Percentiles rank a stretch among this genome's conserved stretches.
Conservation (phyloP, 2,888 invertebrate species). For the Andrena haemorrhoa region DNA sequence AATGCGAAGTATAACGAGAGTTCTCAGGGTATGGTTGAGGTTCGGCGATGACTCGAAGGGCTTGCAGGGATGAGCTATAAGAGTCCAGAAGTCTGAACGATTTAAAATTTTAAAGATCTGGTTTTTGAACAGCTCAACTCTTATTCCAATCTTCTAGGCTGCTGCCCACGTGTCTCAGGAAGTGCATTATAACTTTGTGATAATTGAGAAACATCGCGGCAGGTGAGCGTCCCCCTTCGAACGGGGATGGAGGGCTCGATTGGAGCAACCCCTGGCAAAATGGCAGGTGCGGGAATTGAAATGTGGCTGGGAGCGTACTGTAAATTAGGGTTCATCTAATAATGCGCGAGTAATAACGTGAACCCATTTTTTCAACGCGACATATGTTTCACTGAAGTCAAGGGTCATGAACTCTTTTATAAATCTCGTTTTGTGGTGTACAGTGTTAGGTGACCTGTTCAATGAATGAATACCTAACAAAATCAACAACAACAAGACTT, state of each 20-base stretch:
- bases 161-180: constrained; percentile 8
- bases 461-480: too few relatives aligned
- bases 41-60: background rate
- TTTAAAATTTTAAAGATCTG: background rate
- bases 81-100: background rate
- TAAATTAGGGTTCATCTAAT: constrained; percentile 38
- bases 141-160: constrained; percentile 12
- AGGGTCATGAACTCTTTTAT: constrained; percentile 2
- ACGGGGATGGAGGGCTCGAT: constrained; percentile 22
- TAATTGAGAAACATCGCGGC: constrained; percentile 40
- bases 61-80: too few relatives aligned
- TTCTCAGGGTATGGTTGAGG: background rate
- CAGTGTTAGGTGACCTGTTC: too few relatives aligned
- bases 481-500: too few relatives aligned
- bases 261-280: constrained; percentile 37
- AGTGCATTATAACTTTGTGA: constrained; percentile 50
- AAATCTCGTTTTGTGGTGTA: background rate
- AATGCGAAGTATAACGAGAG: background rate
- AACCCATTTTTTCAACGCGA: constrained; percentile 19
- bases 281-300: constrained; percentile 49
- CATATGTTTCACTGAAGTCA: background rate
- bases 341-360: constrained; percentile 26
- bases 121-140: too few relatives aligned
- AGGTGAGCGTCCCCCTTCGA: constrained; percentile 42
- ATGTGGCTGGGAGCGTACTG: background rate